These are phyloP conservation scores for Lepus americanus DNA, from an alignment of 2,113 vertebrate species.

Conservation along the genomic window DNA sequence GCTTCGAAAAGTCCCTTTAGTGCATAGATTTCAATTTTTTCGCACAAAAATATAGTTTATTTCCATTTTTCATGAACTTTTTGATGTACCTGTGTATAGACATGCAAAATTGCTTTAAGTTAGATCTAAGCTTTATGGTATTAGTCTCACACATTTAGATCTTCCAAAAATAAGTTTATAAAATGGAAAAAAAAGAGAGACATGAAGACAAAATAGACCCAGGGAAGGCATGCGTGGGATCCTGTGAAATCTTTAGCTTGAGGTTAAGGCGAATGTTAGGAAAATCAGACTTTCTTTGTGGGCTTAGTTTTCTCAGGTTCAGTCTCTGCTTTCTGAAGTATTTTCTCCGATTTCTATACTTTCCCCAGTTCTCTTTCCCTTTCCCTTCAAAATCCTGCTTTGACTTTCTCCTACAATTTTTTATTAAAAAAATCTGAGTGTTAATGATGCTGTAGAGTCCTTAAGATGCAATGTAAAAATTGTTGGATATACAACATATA, in stretches of 20 bases:
- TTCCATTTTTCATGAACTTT: no score
- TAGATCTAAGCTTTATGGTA: neutral
- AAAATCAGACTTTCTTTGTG: neutral
- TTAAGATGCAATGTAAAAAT: constrained; percentile 7
- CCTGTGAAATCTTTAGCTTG: neutral
- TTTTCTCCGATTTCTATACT: neutral
- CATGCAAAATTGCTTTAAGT: neutral
- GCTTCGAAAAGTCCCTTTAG: no score
- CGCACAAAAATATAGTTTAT: no score
- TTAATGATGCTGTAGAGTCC: neutral
- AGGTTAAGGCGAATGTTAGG: neutral
- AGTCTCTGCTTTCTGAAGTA: neutral
- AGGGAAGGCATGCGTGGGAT: neutral
- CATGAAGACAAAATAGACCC: neutral
- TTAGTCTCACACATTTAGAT: neutral
- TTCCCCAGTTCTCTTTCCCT: neutral
- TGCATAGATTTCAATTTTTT: no score
- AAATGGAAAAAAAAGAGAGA: neutral
- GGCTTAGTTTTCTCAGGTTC: neutral
- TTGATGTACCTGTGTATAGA: no score
- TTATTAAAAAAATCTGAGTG: neutral
- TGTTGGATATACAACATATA: neutral
- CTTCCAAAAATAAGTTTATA: neutral
- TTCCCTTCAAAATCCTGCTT: constrained; percentile 13
- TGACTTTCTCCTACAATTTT: neutral